These are phyloP conservation scores for Pipistrellus pygmaeus DNA, from an alignment of 2,797 vertebrate genomes.

Conservation along the genomic window DNA sequence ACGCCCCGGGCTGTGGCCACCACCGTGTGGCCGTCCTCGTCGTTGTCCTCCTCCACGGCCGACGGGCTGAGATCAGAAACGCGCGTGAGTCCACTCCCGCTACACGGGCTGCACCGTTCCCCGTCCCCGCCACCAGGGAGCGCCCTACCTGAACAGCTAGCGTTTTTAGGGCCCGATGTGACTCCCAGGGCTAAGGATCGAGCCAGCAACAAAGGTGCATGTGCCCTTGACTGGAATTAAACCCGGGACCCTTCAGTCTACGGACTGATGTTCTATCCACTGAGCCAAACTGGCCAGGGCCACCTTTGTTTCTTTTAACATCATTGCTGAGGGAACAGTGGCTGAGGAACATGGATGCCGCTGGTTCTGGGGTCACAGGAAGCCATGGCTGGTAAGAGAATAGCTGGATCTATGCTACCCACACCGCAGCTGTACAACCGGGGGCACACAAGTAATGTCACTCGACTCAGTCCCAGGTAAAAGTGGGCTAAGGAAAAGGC, in stretches of 20 bases:
- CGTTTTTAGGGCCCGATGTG: too few relatives aligned
- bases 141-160: fast-evolving
- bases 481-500: background rate
- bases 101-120: too few relatives aligned
- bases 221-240: too few relatives aligned
- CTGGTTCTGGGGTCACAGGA: background rate
- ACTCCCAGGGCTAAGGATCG: too few relatives aligned
- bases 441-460: background rate
- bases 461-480: background rate
- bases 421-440: background rate
- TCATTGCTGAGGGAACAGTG: background rate
- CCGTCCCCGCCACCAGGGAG: too few relatives aligned
- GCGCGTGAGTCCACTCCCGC: background rate
- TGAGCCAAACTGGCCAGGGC: too few relatives aligned
- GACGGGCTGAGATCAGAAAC: slow-evolving; percentile 90
- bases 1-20: slow-evolving; percentile 97
- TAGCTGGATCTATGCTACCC: background rate
- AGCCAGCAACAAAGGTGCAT: too few relatives aligned
- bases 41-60: slow-evolving; percentile 97
- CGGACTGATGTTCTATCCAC: too few relatives aligned
- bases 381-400: background rate
- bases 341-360: background rate
- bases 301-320: background rate
- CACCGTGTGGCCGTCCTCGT: slow-evolving; percentile 98
- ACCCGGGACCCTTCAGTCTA: too few relatives aligned